Percentiles rank a stretch among this genome's conserved stretches.
These are phyloP conservation scores for Diogma glabrata DNA, from an alignment of 2,888 invertebrate genomes.

Conservation along the genomic window DNA sequence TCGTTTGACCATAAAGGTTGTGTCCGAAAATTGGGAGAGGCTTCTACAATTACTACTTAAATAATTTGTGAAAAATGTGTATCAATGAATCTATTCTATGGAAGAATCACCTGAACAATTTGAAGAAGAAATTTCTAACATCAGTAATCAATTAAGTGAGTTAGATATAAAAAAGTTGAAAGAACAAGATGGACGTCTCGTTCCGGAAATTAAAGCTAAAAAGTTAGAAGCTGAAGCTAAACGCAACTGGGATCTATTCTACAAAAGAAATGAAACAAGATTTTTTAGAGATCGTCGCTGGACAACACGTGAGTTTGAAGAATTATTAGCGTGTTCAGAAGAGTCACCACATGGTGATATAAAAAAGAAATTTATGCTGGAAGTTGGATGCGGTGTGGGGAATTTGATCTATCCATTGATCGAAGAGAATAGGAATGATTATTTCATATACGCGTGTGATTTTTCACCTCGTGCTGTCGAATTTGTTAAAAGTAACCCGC, in stretches of 20 bases:
- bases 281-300: slow-evolving; percentile 95
- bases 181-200: slow-evolving; percentile 55
- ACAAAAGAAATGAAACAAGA: slow-evolving; percentile 83
- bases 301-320: slow-evolving; percentile 90
- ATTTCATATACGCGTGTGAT: slow-evolving; percentile 80
- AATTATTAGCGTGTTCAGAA: slow-evolving; percentile 44
- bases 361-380: slow-evolving; percentile 47
- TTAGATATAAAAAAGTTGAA: slow-evolving; percentile 50
- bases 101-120: too few relatives aligned
- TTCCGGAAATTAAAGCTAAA: slow-evolving; percentile 60
- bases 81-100: too few relatives aligned
- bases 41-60: too few relatives aligned
- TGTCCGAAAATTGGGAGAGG: too few relatives aligned
- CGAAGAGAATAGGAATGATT: slow-evolving; percentile 54
- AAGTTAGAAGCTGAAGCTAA: slow-evolving; percentile 72
- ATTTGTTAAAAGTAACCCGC: slow-evolving; percentile 58
- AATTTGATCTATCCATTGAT: slow-evolving; percentile 90
- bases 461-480: slow-evolving; percentile 84
- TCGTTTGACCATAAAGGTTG: too few relatives aligned
- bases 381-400: slow-evolving; percentile 94
- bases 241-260: slow-evolving; percentile 93
- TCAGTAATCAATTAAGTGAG: too few relatives aligned
- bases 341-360: slow-evolving; percentile 30
- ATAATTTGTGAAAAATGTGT: too few relatives aligned
- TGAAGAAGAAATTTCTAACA: too few relatives aligned